Percentiles rank a stretch among this genome's conserved stretches.
Evolutionary conservation across 2,888 invertebrate species (phyloP).

Genomic region (Drosophila helvetica): DNA sequence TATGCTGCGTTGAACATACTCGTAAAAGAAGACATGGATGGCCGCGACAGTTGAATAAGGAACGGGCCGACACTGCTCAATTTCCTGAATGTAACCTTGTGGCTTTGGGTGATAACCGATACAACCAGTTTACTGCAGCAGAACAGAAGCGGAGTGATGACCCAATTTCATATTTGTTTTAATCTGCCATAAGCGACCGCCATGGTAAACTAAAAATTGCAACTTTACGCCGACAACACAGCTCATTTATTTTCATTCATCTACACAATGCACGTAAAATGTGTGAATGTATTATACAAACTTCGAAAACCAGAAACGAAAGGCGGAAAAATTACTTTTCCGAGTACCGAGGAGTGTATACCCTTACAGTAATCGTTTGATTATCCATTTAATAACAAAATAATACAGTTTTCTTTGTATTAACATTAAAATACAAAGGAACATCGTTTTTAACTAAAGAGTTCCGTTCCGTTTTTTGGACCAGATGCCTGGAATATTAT

Average conservation of each 20-base stretch:
- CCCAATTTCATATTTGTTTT: slow-evolving; percentile 22
- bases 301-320: background rate
- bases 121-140: background rate
- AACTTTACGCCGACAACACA: slow-evolving; percentile 12
- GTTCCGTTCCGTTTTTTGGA: too few relatives aligned
- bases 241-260: background rate
- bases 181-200: slow-evolving; percentile 5
- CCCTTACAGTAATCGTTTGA: too few relatives aligned
- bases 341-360: too few relatives aligned
- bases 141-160: slow-evolving; percentile 15
- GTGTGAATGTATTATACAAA: background rate
- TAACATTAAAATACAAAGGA: too few relatives aligned
- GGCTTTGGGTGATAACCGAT: background rate
- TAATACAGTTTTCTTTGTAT: too few relatives aligned
- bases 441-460: too few relatives aligned
- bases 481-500: too few relatives aligned
- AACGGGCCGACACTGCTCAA: background rate
- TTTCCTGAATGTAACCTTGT: slow-evolving; percentile 2
- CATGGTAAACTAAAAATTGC: slow-evolving; percentile 1
- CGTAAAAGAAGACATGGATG: background rate
- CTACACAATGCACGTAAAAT: background rate
- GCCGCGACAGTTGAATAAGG: background rate
- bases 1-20: slow-evolving; percentile 25
- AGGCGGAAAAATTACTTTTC: too few relatives aligned
- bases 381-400: too few relatives aligned